A percentile compares a stretch with the other conserved stretches of the same genome.
Conservation (phyloP, 2,888 invertebrate species). For the Chouioia cunea region DNA sequence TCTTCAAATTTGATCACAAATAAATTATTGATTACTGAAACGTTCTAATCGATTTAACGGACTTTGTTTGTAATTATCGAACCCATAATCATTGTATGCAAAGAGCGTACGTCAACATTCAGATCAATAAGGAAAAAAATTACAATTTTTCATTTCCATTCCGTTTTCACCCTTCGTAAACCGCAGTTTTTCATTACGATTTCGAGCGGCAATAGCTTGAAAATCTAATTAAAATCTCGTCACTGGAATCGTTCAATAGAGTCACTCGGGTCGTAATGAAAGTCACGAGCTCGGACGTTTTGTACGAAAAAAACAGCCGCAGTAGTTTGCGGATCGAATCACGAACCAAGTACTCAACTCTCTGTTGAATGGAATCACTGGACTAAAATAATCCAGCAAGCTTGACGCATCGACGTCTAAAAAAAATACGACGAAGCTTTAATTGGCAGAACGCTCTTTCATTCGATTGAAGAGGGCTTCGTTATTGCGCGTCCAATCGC, state of each 20-base stretch:
- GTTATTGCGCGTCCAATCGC: conserved; percentile 45
- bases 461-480: conserved; percentile 46
- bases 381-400: conserved; percentile 43
- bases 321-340: not conserved
- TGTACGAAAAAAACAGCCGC: conserved; percentile 5
- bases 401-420: too few species aligned
- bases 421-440: conserved; percentile 39
- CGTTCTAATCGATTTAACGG: too few species aligned
- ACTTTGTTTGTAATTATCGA: too few species aligned
- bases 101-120: too few species aligned
- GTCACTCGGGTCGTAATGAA: not conserved
- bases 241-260: too few species aligned
- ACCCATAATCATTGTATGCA: too few species aligned
- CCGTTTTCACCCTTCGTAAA: not conserved
- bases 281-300: conserved; percentile 7
- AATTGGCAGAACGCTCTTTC: conserved; percentile 44
- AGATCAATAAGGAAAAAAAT: too few species aligned
- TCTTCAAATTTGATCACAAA: too few species aligned
- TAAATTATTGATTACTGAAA: too few species aligned
- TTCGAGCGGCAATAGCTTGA: too few species aligned
- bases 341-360: not conserved
- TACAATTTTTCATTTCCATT: too few species aligned
- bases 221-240: too few species aligned
- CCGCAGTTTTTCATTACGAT: not conserved
- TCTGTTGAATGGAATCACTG: conserved; percentile 36